Percentiles rank a stretch among this genome's conserved stretches.
phyloP scores from a whole-genome alignment of 2,113 vertebrate genomes.

The Labrus mixtus region DNA sequence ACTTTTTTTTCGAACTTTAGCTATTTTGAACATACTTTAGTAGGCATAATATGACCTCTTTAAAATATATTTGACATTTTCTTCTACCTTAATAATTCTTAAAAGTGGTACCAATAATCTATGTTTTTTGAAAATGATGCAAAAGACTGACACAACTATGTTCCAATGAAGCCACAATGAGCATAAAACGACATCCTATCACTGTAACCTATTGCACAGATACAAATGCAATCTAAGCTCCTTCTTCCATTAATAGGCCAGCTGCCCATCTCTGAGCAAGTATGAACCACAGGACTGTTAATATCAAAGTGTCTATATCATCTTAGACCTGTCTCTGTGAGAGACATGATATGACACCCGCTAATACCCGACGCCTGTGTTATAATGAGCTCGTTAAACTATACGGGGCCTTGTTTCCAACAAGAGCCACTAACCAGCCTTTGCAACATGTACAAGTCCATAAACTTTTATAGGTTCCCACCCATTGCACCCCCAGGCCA shows the following conservation, averaged over 20 bases:
- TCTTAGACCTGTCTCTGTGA: slow-evolving; percentile 21
- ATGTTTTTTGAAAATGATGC: no score
- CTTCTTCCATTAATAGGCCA: slow-evolving; percentile 38
- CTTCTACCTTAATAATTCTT: no score
- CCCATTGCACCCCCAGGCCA: slow-evolving; percentile 67
- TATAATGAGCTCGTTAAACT: slow-evolving; percentile 82
- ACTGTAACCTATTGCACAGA: slow-evolving; percentile 1
- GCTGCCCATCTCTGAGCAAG: slow-evolving; percentile 25
- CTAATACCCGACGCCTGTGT: slow-evolving; percentile 55
- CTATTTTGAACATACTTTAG: no score
- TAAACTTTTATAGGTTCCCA: slow-evolving; percentile 81
- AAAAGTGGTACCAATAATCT: no score
- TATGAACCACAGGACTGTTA: slow-evolving; percentile 28
- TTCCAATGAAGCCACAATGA: slow-evolving; percentile 16
- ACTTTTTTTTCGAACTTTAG: no score
- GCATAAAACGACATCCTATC: slow-evolving; percentile 15
- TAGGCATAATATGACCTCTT: no score
- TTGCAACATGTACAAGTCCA: slow-evolving; percentile 78
- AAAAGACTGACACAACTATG: slow-evolving; percentile 5
- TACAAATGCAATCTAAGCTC: slow-evolving; percentile 19
- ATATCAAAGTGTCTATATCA: slow-evolving; percentile 16
- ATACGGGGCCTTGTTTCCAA: slow-evolving; percentile 78
- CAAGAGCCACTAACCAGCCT: slow-evolving; percentile 76
- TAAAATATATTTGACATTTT: no score
- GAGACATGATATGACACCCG: slow-evolving; percentile 44